These are phyloP conservation scores for Entelurus aequoreus DNA, from an alignment of 2,113 vertebrate species.

Conservation along the genomic window DNA sequence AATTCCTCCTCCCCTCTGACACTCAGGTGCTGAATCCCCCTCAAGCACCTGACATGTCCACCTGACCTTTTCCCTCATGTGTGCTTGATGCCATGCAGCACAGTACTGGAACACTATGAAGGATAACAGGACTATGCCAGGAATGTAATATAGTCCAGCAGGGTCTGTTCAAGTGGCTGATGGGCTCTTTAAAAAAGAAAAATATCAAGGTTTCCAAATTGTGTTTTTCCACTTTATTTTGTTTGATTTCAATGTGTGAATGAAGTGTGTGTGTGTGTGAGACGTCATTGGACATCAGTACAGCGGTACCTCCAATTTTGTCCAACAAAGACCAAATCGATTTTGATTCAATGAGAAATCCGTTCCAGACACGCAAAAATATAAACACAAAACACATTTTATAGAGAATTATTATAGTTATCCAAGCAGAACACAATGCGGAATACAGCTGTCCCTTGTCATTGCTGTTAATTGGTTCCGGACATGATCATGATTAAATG, in stretches of 20 bases:
- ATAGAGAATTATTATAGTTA: no score
- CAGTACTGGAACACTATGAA: conserved; percentile 48
- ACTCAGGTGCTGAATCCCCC: conserved; percentile 49
- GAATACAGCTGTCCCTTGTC: no score
- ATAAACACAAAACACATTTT: no score
- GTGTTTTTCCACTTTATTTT: conserved; percentile 46
- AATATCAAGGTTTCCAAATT: conserved; percentile 28
- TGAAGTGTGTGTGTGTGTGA: conserved; percentile 17
- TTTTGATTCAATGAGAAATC: no score
- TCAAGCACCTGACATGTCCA: conserved; percentile 22
- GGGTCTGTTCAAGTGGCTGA: conserved; percentile 67
- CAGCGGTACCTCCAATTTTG: no score
- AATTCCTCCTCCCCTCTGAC: conserved; percentile 58
- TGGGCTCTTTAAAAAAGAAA: conserved; percentile 39
- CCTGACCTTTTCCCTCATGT: conserved; percentile 32
- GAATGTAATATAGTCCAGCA: conserved; percentile 76
- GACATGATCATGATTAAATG: no score
- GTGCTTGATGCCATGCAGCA: conserved; percentile 43
- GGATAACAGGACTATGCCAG: conserved; percentile 63
- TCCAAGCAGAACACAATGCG: no score
- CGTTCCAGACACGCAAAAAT: no score
- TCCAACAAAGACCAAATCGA: no score
- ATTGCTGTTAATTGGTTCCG: no score
- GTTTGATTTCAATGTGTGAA: conserved; percentile 59
- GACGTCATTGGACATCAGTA: no score